phyloP scores from a whole-genome alignment of 2,797 vertebrate genomes.

The Morelia viridis region DNA sequence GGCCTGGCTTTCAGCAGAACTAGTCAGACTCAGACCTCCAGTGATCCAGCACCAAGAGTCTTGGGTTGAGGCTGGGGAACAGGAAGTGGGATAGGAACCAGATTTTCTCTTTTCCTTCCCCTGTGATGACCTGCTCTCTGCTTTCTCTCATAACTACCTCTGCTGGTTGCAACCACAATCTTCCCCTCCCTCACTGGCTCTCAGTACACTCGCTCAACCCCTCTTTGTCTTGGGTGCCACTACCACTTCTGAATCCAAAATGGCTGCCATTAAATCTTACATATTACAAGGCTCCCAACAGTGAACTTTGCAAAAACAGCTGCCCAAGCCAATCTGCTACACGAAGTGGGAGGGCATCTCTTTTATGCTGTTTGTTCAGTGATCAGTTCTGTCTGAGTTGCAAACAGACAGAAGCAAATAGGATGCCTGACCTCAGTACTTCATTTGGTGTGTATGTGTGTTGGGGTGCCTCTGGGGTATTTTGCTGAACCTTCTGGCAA shows the following conservation, averaged over 20 bases:
- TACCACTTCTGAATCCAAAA: neutral
- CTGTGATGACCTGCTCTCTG: neutral
- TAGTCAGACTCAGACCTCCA: neutral
- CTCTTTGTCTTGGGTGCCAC: neutral
- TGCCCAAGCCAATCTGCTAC: neutral
- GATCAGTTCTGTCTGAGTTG: neutral
- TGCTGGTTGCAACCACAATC: neutral
- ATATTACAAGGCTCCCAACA: neutral
- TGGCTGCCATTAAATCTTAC: neutral
- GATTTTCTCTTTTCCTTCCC: neutral
- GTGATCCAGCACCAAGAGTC: neutral
- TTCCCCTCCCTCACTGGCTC: neutral
- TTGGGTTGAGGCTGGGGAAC: neutral
- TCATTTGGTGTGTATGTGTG: neutral
- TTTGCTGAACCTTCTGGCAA: neutral
- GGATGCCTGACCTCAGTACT: neutral
- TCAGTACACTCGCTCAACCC: neutral
- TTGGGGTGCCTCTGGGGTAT: neutral
- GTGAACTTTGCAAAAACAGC: neutral
- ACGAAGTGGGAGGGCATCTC: neutral
- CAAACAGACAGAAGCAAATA: neutral
- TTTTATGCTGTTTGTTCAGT: neutral
- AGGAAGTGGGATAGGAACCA: neutral
- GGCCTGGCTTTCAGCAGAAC: neutral
- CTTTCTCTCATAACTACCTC: neutral